Percentiles rank a stretch among this genome's conserved stretches.
phyloP scores from a whole-genome alignment of 2,888 invertebrate species.

The Megalurothrips usitatus region DNA sequence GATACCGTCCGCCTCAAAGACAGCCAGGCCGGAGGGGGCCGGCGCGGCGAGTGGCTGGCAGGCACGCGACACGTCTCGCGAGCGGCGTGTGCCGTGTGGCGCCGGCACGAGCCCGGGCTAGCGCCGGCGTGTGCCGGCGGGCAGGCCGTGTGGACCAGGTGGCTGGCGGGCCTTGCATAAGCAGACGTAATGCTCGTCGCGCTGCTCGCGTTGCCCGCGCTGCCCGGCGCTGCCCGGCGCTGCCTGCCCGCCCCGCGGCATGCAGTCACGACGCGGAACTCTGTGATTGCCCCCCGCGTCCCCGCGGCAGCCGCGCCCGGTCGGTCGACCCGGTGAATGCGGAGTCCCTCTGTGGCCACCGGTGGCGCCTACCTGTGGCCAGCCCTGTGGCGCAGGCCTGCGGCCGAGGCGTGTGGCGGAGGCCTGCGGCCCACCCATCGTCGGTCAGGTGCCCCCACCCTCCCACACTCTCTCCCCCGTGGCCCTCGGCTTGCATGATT shows the following conservation, averaged over 20 bases:
- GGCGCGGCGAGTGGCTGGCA: too few relatives aligned
- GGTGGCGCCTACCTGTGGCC: too few relatives aligned
- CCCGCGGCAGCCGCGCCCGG: not conserved
- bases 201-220: not conserved
- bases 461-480: not conserved
- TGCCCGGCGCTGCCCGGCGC: not conserved
- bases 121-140: not conserved
- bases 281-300: not conserved
- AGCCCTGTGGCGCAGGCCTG: too few relatives aligned
- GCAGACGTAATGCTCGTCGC: slow-evolving; percentile 8
- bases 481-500: not conserved
- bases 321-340: not conserved
- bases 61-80: slow-evolving; percentile 1
- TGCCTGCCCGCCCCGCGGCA: not conserved
- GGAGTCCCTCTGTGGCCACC: too few relatives aligned
- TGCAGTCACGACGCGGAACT: slow-evolving; percentile 20
- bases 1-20: too few relatives aligned
- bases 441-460: not conserved
- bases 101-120: not conserved
- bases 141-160: not conserved
- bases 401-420: too few relatives aligned
- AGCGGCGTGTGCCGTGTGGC: not conserved
- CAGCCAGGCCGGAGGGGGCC: too few relatives aligned
- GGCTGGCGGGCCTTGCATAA: slow-evolving; percentile 8
- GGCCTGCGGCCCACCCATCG: too few relatives aligned